A percentile compares a stretch with the other conserved stretches of the same genome.
Evolutionary conservation across 2,113 vertebrate species (phyloP).

Genomic region (Oxyura jamaicensis): DNA sequence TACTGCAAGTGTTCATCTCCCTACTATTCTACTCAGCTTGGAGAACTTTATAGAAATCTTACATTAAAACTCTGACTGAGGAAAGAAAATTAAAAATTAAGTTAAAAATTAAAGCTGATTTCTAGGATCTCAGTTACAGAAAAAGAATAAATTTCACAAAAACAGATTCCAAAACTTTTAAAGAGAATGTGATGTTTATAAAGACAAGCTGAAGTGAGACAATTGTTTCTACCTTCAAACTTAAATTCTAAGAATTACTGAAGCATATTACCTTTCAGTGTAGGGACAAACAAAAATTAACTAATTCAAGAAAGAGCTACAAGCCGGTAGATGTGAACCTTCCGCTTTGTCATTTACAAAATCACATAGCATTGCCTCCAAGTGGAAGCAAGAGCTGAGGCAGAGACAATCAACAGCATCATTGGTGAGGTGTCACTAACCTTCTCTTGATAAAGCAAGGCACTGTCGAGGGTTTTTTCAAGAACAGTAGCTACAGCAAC

Average conservation of each 20-base stretch:
- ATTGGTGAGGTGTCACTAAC: conserved; percentile 53
- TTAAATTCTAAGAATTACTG: background rate
- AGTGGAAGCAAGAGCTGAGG: background rate
- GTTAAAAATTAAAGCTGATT: background rate
- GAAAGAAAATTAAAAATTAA: background rate
- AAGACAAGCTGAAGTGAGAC: conserved; percentile 32
- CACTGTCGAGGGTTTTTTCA: conserved; percentile 95
- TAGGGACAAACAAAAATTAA: background rate
- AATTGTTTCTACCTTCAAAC: background rate
- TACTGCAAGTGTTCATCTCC: background rate
- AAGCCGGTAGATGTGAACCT: background rate
- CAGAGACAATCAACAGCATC: background rate
- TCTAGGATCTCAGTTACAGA: background rate
- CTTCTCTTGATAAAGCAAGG: conserved; percentile 92
- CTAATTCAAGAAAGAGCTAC: background rate
- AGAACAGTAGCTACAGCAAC: conserved; percentile 94
- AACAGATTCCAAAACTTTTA: conserved; percentile 14
- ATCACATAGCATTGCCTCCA: background rate
- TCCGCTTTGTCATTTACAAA: background rate
- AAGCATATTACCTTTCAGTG: background rate
- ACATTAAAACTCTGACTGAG: background rate
- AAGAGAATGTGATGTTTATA: conserved; percentile 46
- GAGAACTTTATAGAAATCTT: background rate
- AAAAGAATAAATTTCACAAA: background rate
- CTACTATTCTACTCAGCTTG: background rate